phyloP scores from a whole-genome alignment of 2,113 vertebrate genomes.

The Orycteropus afer region DNA sequence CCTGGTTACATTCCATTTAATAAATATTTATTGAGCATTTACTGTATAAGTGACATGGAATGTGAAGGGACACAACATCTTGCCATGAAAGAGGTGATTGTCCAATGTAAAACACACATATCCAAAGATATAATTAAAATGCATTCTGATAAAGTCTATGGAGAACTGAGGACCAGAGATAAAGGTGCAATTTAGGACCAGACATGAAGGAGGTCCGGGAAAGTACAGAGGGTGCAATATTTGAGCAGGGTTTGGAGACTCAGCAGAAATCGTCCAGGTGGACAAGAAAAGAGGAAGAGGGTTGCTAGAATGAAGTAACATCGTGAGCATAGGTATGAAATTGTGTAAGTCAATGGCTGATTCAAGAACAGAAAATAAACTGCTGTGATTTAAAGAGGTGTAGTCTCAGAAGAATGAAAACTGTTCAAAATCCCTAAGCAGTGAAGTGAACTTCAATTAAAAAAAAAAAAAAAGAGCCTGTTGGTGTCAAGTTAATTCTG shows the following conservation, averaged over 20 bases:
- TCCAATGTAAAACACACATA: neutral
- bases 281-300: neutral
- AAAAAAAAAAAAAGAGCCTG: no score
- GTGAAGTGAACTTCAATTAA: neutral
- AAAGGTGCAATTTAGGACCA: neutral
- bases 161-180: neutral
- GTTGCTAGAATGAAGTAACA: neutral
- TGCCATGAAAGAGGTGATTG: neutral
- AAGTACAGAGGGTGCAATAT: neutral
- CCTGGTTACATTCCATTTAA: neutral
- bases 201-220: neutral
- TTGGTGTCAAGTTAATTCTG: no score
- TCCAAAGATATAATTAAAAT: neutral
- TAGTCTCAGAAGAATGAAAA: neutral
- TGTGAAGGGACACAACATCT: neutral
- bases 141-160: neutral
- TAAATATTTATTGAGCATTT: neutral
- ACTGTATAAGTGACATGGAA: neutral
- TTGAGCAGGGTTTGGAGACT: neutral
- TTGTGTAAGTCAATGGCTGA: neutral
- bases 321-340: no score
- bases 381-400: neutral
- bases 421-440: neutral
- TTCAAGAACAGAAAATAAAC: neutral
- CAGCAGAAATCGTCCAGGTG: neutral